These are phyloP conservation scores for Sebastes kiyomatsui DNA, from an alignment of 2,797 vertebrate species.

Conservation along the genomic window DNA sequence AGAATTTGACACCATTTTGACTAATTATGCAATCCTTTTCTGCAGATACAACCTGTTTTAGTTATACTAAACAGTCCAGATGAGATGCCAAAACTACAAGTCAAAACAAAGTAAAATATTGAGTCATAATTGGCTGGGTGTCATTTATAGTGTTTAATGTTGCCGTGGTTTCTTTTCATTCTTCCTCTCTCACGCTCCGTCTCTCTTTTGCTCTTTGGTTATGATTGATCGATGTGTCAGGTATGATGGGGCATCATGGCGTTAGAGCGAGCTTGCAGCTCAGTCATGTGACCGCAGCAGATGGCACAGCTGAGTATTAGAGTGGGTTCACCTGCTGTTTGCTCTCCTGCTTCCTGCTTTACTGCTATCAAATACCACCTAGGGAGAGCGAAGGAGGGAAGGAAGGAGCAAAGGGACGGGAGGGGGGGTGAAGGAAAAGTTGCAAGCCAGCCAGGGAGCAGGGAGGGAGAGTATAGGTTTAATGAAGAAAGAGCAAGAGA, in stretches of 20 bases:
- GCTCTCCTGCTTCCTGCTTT: slow-evolving; percentile 82
- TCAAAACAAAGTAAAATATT: slow-evolving; percentile 22
- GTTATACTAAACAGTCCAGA: background rate
- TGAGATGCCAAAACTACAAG: slow-evolving; percentile 14
- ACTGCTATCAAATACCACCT: slow-evolving; percentile 77
- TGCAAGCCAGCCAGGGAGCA: background rate
- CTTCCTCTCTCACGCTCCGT: slow-evolving; percentile 18
- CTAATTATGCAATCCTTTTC: background rate
- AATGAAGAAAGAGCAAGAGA: background rate
- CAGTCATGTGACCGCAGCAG: slow-evolving; percentile 89
- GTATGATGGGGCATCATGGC: slow-evolving; percentile 90
- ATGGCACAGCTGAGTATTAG: slow-evolving; percentile 88
- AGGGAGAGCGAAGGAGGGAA: slow-evolving; percentile 57
- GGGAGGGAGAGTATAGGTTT: slow-evolving; percentile 17
- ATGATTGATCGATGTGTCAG: slow-evolving; percentile 96
- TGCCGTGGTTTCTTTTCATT: slow-evolving; percentile 11
- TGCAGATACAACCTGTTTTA: background rate
- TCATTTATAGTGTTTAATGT: slow-evolving; percentile 7
- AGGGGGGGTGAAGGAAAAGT: slow-evolving; percentile 29
- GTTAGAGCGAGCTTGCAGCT: slow-evolving; percentile 84
- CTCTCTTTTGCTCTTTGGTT: slow-evolving; percentile 61
- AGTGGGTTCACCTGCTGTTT: slow-evolving; percentile 89
- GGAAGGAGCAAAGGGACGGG: slow-evolving; percentile 13
- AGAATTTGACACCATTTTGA: background rate
- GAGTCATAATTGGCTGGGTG: slow-evolving; percentile 19